Base-by-base conservation (phyloP, 2,888 invertebrate species). In the Lobophora halterata region DNA sequence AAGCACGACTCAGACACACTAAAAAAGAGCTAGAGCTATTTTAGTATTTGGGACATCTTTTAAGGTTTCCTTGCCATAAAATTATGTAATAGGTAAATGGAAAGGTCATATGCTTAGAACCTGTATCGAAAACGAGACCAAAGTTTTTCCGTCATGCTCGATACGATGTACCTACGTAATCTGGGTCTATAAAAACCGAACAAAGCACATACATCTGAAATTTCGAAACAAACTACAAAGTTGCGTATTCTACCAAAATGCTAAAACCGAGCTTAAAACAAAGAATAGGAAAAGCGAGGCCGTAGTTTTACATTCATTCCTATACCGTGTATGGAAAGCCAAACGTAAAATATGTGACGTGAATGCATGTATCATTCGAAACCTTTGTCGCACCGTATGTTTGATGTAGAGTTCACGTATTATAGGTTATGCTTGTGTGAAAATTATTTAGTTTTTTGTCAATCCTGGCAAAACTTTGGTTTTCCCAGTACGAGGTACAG, bases 221-320 rank as follows among this genome's bases (percentile, higher is more conserved):
- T 35, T 41, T 23, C 11, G 16, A 24, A 17, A 6, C 13, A 11
- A 25, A 19, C 34, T 31, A 18, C 23, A 31, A 31, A 41, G 30
- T 20, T 26, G 24, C 26, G 14, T 26, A 26, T 21, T 18, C 11
- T 24, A 19, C 21, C 28, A 33, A 34, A 32, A 24, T 37, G 24
- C 21, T 20, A 32, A 24, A 32, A 10, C 19, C 16, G 10, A 11
- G 33, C 20, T 20, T 41, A 25, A 43, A 46, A 40, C 39, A 43
- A 39, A 45, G 42, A 39, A 44, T 27, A 24, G 36, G 35, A 38
- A 30, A 36, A 10, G 12, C 38, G 31, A 36, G 32, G 18, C 25
- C 43, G 43, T 49, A 48, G 54, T 55, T 57, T 48, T 45, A 55
- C 54, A 56, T 58, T 58, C 61, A 57, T 58, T 60, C 49, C 54